Base-by-base conservation (phyloP, 1,140 invertebrate genomes). In the Amphibalanus amphitrite region DNA sequence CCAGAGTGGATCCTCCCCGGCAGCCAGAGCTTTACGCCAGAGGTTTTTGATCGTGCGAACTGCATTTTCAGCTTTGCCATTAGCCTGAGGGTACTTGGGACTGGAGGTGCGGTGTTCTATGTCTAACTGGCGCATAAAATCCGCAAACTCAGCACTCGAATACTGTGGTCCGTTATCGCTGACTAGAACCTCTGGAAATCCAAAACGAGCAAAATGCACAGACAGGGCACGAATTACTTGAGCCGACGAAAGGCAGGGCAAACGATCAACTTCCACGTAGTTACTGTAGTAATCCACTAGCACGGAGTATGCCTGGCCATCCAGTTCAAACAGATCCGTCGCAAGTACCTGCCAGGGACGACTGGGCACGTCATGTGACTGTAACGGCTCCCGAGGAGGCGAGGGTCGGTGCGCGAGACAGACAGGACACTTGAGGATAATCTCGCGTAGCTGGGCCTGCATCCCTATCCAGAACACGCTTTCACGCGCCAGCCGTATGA, bases 91-190 rank as follows among this genome's bases (percentile, higher is more conserved):
- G 20, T 8, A 65, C 3, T 3, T 23, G 26, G 64, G 64, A 26
- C 64, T 65, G 6, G 64, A 65, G 23, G 64, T 65, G 25, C 23
- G 23, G 64, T 65, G 64, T 23, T 65, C 23, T 4, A 65, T 65
- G 26, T 65, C 64, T 6, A 26, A 6, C 3, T 65, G 4, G 3
- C 64, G 64, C 64, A 23, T 65, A 26, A 65, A 65, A 23, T 3
- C 23, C 3, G 64, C 25, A 23, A 65, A 65, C 64, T 65, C 23
- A 6, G 64, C 23, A 38, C 33, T 72, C 23, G 72, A 38, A 67
- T 75, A 79, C 64, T 76, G 75, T 15, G 75, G 76, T 47, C 74
- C 73, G 64, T 78, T 78, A 64, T 77, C 76, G 25, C 70, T 72
- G 26, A 74, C 47, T 13, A 78, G 40, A 26, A 64, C 69, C 59